Percentiles rank a stretch among this genome's conserved stretches.
These are phyloP conservation scores for Oedothorax gibbosus DNA, from an alignment of 1,140 invertebrate species.

Conservation along the genomic window DNA sequence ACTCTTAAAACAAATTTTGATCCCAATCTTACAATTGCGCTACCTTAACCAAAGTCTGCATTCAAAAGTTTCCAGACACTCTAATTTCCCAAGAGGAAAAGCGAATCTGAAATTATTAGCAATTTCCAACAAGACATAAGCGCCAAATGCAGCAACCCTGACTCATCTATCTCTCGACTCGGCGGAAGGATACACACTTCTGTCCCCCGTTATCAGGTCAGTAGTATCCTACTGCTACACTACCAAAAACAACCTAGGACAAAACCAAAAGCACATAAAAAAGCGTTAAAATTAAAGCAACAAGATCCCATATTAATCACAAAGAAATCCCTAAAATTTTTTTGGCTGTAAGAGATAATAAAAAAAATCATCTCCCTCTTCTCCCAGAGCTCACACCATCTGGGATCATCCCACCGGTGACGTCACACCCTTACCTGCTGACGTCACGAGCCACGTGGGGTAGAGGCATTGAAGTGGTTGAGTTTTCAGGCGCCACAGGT, in stretches of 20 bases:
- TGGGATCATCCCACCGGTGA: conserved; percentile 47
- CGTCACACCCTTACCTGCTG: conserved; percentile 57
- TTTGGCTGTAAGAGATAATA: neutral
- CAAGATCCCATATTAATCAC: neutral
- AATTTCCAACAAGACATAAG: neutral
- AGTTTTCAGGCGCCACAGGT: conserved; percentile 58
- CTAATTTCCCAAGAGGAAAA: no score
- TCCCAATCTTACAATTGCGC: no score
- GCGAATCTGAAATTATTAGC: no score
- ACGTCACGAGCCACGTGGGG: conserved; percentile 57
- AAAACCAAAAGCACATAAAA: neutral
- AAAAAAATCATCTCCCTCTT: conserved; percentile 1
- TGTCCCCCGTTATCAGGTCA: conserved; percentile 47
- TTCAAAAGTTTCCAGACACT: no score
- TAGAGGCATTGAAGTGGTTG: conserved; percentile 59
- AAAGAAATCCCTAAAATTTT: neutral
- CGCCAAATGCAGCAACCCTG: conserved; percentile 45
- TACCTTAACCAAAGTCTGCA: no score
- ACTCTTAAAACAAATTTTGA: no score
- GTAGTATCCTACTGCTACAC: conserved; percentile 37
- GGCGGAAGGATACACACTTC: conserved; percentile 59
- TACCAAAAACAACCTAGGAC: neutral
- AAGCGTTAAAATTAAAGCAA: neutral
- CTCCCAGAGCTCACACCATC: conserved; percentile 12
- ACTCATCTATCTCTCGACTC: conserved; percentile 16